A percentile compares a stretch with the other conserved stretches of the same genome.
These are phyloP conservation scores for Cephus pygmeus DNA, from an alignment of 2,888 invertebrate genomes.

Conservation along the genomic window DNA sequence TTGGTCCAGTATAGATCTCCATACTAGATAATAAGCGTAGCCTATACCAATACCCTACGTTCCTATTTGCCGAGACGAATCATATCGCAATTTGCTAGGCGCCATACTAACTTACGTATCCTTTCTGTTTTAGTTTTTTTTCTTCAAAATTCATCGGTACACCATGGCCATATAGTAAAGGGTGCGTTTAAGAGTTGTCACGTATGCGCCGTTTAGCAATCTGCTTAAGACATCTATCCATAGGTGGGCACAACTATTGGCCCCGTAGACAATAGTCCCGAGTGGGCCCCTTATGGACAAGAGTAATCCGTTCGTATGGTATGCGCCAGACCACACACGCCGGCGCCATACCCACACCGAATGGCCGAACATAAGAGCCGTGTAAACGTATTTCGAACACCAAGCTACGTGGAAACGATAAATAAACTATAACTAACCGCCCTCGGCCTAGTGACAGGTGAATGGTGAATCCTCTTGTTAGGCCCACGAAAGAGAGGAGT, in stretches of 20 bases:
- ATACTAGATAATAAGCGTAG: conserved; percentile 35
- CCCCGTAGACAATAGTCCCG: conserved; percentile 14
- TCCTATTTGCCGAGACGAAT: background rate
- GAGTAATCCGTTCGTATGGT: conserved; percentile 53
- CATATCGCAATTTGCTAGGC: background rate
- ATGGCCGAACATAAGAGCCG: conserved; percentile 56
- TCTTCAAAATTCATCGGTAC: background rate
- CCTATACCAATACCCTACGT: conserved; percentile 8
- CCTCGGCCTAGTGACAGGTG: conserved; percentile 61
- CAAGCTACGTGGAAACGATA: conserved; percentile 62
- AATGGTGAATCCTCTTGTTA: conserved; percentile 64
- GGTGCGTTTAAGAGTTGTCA: conserved; percentile 7
- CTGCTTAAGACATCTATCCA: conserved; percentile 59
- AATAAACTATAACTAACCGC: conserved; percentile 65
- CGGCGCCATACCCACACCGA: conserved; percentile 60
- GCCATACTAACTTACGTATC: background rate
- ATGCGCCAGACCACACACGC: conserved; percentile 64
- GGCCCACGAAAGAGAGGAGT: conserved; percentile 30
- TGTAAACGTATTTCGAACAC: conserved; percentile 57
- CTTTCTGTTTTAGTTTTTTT: background rate
- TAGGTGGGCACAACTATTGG: conserved; percentile 22
- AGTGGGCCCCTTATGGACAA: conserved; percentile 40
- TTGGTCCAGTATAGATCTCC: conserved; percentile 25
- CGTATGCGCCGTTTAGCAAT: conserved; percentile 52
- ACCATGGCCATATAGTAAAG: background rate